A percentile compares a stretch with the other conserved stretches of the same genome.
phyloP scores from a whole-genome alignment of 2,888 invertebrate genomes.

The Epiblema foenella region DNA sequence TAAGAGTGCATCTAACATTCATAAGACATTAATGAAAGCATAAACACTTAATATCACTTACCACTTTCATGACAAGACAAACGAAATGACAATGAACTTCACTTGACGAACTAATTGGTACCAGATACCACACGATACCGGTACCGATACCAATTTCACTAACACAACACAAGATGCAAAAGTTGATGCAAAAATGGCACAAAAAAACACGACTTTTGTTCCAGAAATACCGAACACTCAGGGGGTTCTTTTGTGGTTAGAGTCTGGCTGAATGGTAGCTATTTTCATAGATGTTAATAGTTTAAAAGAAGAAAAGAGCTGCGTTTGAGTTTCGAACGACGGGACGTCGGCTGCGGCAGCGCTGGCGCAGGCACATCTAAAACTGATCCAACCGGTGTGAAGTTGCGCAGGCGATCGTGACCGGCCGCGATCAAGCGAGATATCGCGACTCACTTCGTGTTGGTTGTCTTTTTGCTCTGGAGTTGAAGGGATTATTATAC shows the following conservation, averaged over 20 bases:
- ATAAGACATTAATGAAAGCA: constrained; percentile 63
- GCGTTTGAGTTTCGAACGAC: constrained; percentile 56
- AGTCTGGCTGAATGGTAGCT: constrained; percentile 28
- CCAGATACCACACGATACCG: constrained; percentile 57
- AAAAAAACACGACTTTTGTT: constrained; percentile 37
- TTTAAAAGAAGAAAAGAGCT: constrained; percentile 60
- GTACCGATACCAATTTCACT: constrained; percentile 69
- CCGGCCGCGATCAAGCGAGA: constrained; percentile 59
- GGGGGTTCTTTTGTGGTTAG: constrained; percentile 17
- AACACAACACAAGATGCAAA: constrained; percentile 61
- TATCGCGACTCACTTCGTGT: constrained; percentile 55
- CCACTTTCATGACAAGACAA: constrained; percentile 76
- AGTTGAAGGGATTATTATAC: constrained; percentile 36
- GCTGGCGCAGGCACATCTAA: constrained; percentile 73
- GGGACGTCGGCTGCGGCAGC: constrained; percentile 56
- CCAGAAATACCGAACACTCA: constrained; percentile 10
- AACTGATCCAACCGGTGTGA: constrained; percentile 82
- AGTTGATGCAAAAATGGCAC: constrained; percentile 59
- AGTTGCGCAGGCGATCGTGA: constrained; percentile 65
- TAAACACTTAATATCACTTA: constrained; percentile 59
- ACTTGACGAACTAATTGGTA: constrained; percentile 66
- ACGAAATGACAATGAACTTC: constrained; percentile 71
- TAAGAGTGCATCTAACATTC: constrained; percentile 25
- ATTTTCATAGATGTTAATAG: constrained; percentile 45
- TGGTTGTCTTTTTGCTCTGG: constrained; percentile 39